Base-by-base conservation (phyloP, 1,140 invertebrate species). In the Laodelphax striatellus region DNA sequence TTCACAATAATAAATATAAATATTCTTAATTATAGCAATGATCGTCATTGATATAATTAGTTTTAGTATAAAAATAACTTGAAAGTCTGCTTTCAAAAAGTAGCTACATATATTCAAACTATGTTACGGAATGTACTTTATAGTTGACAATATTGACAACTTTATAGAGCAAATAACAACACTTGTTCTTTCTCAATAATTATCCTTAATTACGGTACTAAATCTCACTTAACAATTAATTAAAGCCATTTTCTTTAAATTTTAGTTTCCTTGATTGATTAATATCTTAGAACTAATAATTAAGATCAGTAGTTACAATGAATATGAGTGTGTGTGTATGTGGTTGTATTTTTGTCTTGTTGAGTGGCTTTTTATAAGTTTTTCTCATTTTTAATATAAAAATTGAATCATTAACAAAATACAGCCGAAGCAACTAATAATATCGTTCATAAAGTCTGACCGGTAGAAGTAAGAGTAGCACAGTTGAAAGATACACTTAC, bases 181-280 rank as follows among this genome's bases (percentile, higher is more conserved):
- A 19, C 16, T 50, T 50, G 46, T 50, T 19, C 46, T 19, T 50
- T 50, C n/a, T 38, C 34, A 38, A 11, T 38, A 38, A 38, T 38
- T 38, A 38, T 38, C 34, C 34, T 38, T 38, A 38, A 38, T 38
- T 38, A 38, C 11, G 34, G 8, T 38, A 38, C 34, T 38, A 38
- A 38, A 38, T 38, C 34, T 53, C 57, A 28, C 46, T 60, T 60
- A 60, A 60, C 58, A 54, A 55, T 60, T 60, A 60, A 60, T 60
- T 60, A 60, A 60, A 60, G 58, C 58, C 31, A 54, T 60, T 53
- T 24, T 50, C 54, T 60, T 54, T 60, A 21, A 50, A 53, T 34
- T 44, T 60, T 60, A 53, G 52, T 38, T 44, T 50, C 52, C 4
- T 28, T 13, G 42, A 50, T 22, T 50, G 16, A 19, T 50, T 22